These are phyloP conservation scores for Verasper variegatus DNA, from an alignment of 2,113 vertebrate species.

Conservation along the genomic window DNA sequence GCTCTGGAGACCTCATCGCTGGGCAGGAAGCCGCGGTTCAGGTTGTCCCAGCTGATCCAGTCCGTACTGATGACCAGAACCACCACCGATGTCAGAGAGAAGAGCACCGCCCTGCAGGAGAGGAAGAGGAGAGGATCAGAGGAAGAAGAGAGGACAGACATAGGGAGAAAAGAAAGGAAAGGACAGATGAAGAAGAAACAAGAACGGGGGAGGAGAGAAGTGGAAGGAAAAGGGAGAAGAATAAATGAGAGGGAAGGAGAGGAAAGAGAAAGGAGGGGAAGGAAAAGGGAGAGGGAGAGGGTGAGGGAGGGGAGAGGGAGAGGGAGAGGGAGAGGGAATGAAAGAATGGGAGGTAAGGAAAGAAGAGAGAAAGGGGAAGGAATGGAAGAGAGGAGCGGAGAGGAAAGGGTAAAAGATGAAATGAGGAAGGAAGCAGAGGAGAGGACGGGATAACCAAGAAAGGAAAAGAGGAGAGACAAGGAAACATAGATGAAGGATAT, in stretches of 20 bases:
- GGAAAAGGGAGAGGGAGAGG: background rate
- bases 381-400: too few relatives aligned
- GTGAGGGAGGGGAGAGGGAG: too few relatives aligned
- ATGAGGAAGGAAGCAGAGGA: background rate
- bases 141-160: too few relatives aligned
- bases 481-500: background rate
- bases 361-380: background rate
- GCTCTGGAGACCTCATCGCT: constrained; percentile 98
- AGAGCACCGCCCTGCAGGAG: constrained; percentile 89
- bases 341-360: background rate
- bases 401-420: background rate
- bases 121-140: background rate
- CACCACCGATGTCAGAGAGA: constrained; percentile 94
- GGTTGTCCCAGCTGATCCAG: constrained; percentile 99
- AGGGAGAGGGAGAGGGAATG: too few relatives aligned
- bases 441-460: background rate
- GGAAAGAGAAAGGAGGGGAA: background rate
- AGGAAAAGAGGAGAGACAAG: background rate
- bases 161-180: background rate
- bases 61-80: constrained; percentile 97
- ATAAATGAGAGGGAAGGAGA: background rate
- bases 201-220: background rate
- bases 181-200: background rate
- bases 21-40: constrained; percentile 97
- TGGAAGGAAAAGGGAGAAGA: background rate